Conservation (phyloP, 2,797 vertebrate species). For the Melanotaenia pygmaea region DNA sequence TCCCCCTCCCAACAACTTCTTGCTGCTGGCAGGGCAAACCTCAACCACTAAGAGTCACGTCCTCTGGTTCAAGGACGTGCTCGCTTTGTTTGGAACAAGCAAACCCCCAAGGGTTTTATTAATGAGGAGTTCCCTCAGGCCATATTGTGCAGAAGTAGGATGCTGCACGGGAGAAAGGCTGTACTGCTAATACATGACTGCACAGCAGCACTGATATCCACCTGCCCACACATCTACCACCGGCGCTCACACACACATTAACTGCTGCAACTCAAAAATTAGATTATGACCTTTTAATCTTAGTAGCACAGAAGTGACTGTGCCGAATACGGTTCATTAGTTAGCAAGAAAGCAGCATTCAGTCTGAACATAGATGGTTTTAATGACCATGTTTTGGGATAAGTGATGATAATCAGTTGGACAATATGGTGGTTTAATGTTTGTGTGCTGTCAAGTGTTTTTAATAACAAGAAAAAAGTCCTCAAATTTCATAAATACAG, state of each 20-base stretch:
- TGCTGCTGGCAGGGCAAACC: conserved; percentile 18
- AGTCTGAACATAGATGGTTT: no score
- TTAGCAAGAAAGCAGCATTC: no score
- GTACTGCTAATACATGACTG: conserved; percentile 36
- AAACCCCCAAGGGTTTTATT: conserved; percentile 44
- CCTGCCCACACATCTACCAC: conserved; percentile 53
- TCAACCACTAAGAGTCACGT: conserved; percentile 20
- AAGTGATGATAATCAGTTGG: no score
- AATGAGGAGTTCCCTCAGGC: conserved; percentile 67
- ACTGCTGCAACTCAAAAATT: conserved; percentile 1
- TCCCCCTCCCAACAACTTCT: not conserved
- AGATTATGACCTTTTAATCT: conserved; percentile 32
- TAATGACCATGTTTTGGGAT: no score
- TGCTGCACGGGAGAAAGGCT: conserved; percentile 47
- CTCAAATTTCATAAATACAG: no score
- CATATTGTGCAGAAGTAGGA: conserved; percentile 38
- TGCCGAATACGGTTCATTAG: no score
- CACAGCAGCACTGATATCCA: conserved; percentile 35
- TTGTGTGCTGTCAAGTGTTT: no score
- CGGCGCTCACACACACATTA: conserved; percentile 23
- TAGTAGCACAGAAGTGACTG: not conserved
- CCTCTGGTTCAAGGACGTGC: conserved; percentile 54
- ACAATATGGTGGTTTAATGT: no score
- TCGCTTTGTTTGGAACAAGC: conserved; percentile 47
- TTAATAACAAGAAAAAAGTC: no score